Conservation (phyloP, 2,113 vertebrate genomes). For the Anthoscopus minutus region DNA sequence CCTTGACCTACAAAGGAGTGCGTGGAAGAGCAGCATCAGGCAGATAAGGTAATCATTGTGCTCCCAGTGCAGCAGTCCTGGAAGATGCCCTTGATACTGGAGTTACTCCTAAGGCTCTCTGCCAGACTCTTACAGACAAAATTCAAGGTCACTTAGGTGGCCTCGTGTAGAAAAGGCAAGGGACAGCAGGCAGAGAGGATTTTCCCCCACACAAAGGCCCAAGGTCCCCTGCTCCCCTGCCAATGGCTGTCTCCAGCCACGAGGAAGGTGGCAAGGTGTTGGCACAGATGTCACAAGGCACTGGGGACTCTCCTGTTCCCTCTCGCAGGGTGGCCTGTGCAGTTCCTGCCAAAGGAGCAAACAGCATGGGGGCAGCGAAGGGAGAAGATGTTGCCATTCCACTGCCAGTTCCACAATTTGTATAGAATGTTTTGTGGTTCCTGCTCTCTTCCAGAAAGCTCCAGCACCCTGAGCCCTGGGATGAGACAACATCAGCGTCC, state of each 20-base stretch:
- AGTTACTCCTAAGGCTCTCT: background rate
- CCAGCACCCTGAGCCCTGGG: background rate
- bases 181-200: background rate
- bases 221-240: background rate
- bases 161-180: background rate
- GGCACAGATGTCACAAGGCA: background rate
- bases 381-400: accelerated
- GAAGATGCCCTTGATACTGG: background rate
- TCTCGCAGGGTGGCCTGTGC: background rate
- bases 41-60: background rate
- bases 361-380: background rate
- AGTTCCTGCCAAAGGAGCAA: background rate
- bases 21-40: background rate
- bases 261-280: background rate
- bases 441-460: background rate
- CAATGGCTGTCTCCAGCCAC: background rate
- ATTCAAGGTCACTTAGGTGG: background rate
- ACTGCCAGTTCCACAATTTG: background rate
- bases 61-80: background rate
- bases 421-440: background rate
- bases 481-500: background rate
- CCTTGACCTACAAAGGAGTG: background rate
- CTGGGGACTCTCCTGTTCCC: background rate
- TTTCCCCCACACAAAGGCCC: background rate
- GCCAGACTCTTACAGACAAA: background rate